Evolutionary conservation across 2,797 vertebrate species (phyloP).

Genomic region (Xenopus petersii): DNA sequence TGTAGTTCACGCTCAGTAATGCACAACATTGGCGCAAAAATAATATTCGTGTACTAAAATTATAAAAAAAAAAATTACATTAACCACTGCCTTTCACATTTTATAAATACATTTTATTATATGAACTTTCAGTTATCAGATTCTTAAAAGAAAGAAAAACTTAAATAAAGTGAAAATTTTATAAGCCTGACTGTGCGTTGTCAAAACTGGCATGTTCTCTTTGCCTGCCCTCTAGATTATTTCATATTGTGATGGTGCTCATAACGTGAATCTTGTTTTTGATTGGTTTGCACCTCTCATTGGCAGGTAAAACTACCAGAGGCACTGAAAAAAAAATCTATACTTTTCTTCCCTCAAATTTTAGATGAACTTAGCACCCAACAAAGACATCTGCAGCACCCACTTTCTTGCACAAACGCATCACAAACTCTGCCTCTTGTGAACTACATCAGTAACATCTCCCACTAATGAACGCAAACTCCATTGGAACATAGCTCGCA

Average conservation of each 20-base stretch:
- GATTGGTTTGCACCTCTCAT: constrained; percentile 11
- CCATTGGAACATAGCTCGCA: constrained; percentile 63
- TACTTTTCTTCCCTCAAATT: not conserved
- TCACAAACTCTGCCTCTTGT: constrained; percentile 12
- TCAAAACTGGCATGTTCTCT: constrained; percentile 34
- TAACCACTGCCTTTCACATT: constrained; percentile 75
- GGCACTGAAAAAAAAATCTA: not conserved
- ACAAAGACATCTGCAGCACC: constrained; percentile 74
- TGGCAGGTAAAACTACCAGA: constrained; percentile 21
- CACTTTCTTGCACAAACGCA: constrained; percentile 65
- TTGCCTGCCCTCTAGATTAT: constrained; percentile 17
- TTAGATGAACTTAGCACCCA: constrained; percentile 65
- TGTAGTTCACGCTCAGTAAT: constrained; percentile 65
- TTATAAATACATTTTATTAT: constrained; percentile 71
- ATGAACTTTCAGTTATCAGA: constrained; percentile 34
- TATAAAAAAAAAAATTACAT: constrained; percentile 51
- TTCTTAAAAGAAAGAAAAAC: constrained; percentile 6
- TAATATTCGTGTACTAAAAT: constrained; percentile 63
- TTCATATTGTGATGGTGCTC: constrained; percentile 17
- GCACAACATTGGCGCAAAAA: constrained; percentile 63
- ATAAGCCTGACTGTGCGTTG: constrained; percentile 37
- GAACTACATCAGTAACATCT: constrained; percentile 40
- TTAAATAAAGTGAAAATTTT: constrained; percentile 44
- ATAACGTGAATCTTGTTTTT: constrained; percentile 14
- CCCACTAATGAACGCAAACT: constrained; percentile 58